Base-by-base conservation (phyloP, 2,113 vertebrate genomes). In the Bambusicola thoracicus region DNA sequence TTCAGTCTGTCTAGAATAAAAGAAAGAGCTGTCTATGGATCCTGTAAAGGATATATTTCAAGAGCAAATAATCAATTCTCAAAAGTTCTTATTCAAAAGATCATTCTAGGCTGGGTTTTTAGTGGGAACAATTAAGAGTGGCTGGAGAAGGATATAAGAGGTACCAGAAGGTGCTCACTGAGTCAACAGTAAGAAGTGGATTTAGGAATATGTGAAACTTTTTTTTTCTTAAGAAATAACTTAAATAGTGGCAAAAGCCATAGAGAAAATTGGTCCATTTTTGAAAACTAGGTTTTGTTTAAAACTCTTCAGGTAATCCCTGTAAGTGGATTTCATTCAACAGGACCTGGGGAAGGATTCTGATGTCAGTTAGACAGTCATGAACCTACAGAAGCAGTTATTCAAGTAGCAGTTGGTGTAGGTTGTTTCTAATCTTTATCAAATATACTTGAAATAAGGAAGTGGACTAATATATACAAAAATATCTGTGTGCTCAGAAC, bases 281-380 rank as follows among this genome's bases (percentile, higher is more conserved):
- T 69, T 30, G 40, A 84, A 77, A 77, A 46, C 1, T 4, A 3
- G 16, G 9, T 63, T 21, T 9, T 12, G 2, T 55, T 76, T 68
- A 7, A n/a, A 48, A 67, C 8, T 1, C 2, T 59, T 32, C 17
- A 1, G 7, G 1, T 80, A 9, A 32, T 38, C 49, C 30, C 17
- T 49, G 13, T 51, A 86, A 59, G 7, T n/a, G 36, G 62, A 44
- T 19, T 49, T 70, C 13, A 34, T 66, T 43, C 6, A 61, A 10
- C 30, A 56, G 44, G 44, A 46, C 4, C 6, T 44, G 27, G 7
- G n/a, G 13, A 49, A 76, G 72, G 15, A 3, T 79, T 90, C 18
- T 70, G 27, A 7, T 70, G 36, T n/a, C 17, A 46, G 12, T 73
- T 65, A 19, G 7, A 40, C 40, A 62, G 41, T 53, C n/a, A 20